These are phyloP conservation scores for Ascidia mentula DNA, from an alignment of 23 tunicate genomes.

Conservation along the genomic window DNA sequence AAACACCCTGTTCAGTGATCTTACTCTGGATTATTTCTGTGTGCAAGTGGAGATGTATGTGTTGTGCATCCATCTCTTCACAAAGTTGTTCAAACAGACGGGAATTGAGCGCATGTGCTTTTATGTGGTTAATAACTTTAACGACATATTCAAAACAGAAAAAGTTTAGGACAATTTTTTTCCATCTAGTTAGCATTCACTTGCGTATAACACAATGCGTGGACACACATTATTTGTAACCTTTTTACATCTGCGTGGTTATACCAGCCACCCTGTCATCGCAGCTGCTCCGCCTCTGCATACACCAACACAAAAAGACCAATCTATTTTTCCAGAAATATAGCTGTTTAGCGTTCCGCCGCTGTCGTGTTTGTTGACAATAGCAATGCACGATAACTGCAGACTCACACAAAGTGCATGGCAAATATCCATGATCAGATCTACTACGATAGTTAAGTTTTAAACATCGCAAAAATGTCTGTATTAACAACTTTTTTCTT, in stretches of 20 bases:
- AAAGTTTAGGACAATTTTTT: too few species aligned
- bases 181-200: constrained; percentile 57
- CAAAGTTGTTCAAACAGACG: constrained; percentile 77
- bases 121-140: constrained; percentile 50
- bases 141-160: constrained; percentile 59
- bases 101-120: constrained; percentile 65
- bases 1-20: constrained; percentile 48
- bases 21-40: constrained; percentile 40
- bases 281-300: constrained; percentile 75
- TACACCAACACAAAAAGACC: constrained; percentile 59
- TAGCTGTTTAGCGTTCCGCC: constrained; percentile 41
- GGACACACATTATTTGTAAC: constrained; percentile 33
- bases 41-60: constrained; percentile 30
- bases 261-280: constrained; percentile 70
- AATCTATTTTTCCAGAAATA: constrained; percentile 29
- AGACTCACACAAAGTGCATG: too few species aligned
- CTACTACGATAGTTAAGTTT: too few species aligned
- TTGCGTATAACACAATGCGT: constrained; percentile 65
- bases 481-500: too few species aligned
- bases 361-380: constrained; percentile 69
- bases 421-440: too few species aligned
- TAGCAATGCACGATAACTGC: constrained; percentile 46
- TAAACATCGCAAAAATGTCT: too few species aligned
- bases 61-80: constrained; percentile 51
- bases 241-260: constrained; percentile 49